Evolutionary conservation across 2,888 invertebrate genomes (phyloP), one percentile per base, ranked within the genome.

Genomic region (Myathropa florea): DNA sequence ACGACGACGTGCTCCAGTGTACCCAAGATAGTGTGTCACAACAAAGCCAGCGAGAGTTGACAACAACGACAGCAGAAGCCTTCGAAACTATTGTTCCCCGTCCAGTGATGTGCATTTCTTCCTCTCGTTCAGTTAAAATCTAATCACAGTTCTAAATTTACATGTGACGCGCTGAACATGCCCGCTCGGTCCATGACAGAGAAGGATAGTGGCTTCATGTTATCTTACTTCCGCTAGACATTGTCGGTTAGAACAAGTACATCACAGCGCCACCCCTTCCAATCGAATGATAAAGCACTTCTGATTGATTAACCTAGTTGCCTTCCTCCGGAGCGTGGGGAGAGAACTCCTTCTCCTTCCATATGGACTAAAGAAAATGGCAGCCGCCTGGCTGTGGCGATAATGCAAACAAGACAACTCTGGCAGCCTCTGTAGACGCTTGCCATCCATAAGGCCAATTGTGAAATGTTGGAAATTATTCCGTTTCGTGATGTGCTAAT

Each of bases 281-380:
- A 70, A 64, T 78, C 68, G 60, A 46, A 67, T 83, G 75, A 78
- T 79, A 46, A 68, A 36, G 68, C 68, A 76, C 60, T 70, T 61
- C 82, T 83, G 86, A 86, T 86, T 86, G 86, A 86, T 83, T 86
- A 86, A 86, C 86, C 86, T 67, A 86, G 78, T 83, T 86, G 82
- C 79, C 83, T 61, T 76, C 61, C 65, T 81, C 72, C 68, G 77
- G 67, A 77, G 67, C 77, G 6, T 9, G 18, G 14, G 72, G 78
- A 78, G 65, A 57, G 76, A 39, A 57, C 55, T 81, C 68, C 57
- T 81, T 61, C 55, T 81, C 68, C 57, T 81, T 80, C 80, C 76
- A 84, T 80, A 78, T 83, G 82, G 61, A 76, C 53, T 61, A 33
- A 55, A 46, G 18, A 46, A 18, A 46, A 46, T 46, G 46, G 46